Conservation (phyloP, 1,140 invertebrate species). For the Gryon sp. region DNA sequence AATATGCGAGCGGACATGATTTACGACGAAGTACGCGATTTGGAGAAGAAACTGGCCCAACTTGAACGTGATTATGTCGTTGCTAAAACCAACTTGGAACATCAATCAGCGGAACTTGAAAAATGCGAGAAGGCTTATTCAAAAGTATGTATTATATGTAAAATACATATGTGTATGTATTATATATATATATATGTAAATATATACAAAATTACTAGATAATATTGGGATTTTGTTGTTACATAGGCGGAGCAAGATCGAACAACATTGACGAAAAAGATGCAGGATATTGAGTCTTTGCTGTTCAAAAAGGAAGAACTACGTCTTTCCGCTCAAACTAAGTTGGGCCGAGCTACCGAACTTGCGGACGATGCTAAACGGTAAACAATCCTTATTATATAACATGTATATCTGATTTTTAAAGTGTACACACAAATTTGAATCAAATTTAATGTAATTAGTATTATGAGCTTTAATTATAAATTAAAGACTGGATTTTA, state of each 20-base stretch:
- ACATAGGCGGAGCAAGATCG: slow-evolving; percentile 88
- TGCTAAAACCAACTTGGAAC: slow-evolving; percentile 83
- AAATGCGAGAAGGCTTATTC: slow-evolving; percentile 83
- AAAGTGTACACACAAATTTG: no score
- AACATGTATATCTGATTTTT: no score
- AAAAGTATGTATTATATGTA: slow-evolving; percentile 5
- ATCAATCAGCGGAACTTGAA: slow-evolving; percentile 84
- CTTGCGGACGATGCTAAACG: slow-evolving; percentile 90
- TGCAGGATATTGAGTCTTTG: slow-evolving; percentile 89
- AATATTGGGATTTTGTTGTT: slow-evolving; percentile 16
- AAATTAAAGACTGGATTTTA: no score
- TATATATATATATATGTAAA: no score
- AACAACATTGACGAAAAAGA: slow-evolving; percentile 86
- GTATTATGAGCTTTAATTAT: no score
- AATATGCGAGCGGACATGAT: slow-evolving; percentile 85
- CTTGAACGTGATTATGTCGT: slow-evolving; percentile 85
- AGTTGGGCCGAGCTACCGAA: slow-evolving; percentile 89
- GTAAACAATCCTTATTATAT: no score
- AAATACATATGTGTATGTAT: no score
- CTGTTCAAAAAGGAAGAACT: slow-evolving; percentile 89
- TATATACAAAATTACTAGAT: no score
- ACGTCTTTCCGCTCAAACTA: slow-evolving; percentile 84
- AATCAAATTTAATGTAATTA: no score
- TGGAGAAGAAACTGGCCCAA: slow-evolving; percentile 85
- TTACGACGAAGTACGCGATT: slow-evolving; percentile 85